phyloP scores from a whole-genome alignment of 2,888 invertebrate genomes.

The Drosophila pseudotakahashii region DNA sequence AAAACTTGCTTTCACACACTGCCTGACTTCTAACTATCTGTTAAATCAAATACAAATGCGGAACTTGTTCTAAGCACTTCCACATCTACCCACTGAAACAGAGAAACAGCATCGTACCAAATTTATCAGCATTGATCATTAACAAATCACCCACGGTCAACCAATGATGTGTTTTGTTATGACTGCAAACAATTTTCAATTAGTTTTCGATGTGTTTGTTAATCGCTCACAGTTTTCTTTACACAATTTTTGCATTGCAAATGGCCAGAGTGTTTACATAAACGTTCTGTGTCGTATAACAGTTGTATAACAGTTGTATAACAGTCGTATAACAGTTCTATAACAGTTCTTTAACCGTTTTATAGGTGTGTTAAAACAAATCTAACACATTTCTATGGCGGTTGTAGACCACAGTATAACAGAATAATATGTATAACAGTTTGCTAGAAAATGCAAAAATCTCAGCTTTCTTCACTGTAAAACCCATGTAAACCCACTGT shows the following conservation, averaged over 20 bases:
- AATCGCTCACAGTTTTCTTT: neutral
- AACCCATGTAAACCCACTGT: neutral
- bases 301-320: no score
- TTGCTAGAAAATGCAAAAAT: neutral
- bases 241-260: constrained; percentile 1
- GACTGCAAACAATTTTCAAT: no score
- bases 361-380: neutral
- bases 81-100: constrained; percentile 12
- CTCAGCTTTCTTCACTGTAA: neutral
- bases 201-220: neutral
- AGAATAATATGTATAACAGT: no score
- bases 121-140: constrained; percentile 3
- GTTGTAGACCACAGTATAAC: neutral
- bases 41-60: constrained; percentile 45
- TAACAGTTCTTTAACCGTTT: neutral
- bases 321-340: neutral
- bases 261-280: neutral
- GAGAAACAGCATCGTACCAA: constrained; percentile 11
- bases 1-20: constrained; percentile 41
- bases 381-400: neutral
- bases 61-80: constrained; percentile 42
- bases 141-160: constrained; percentile 6
- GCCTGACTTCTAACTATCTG: constrained; percentile 37
- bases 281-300: neutral
- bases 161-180: neutral